These are phyloP conservation scores for Aromia moschata DNA, from an alignment of 2,888 invertebrate genomes.

Conservation along the genomic window DNA sequence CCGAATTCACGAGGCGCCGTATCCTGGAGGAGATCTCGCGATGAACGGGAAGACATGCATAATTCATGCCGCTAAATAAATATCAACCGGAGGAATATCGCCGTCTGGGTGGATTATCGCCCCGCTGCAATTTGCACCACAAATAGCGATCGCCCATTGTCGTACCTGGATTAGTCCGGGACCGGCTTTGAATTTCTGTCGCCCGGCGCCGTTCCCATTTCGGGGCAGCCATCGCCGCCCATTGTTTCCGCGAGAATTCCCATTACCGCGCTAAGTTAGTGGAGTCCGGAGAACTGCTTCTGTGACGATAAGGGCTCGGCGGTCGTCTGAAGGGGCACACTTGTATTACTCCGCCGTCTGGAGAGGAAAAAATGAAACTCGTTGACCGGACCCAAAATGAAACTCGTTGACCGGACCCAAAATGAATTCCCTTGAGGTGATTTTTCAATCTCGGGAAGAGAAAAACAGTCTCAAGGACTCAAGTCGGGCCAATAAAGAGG, in stretches of 20 bases:
- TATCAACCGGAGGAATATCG: slow-evolving; percentile 58
- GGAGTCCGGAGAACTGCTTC: background rate
- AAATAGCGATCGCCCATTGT: slow-evolving; percentile 41
- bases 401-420: too few species aligned
- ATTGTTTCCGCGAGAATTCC: background rate
- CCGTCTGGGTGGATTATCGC: slow-evolving; percentile 53
- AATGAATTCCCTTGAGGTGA: too few species aligned
- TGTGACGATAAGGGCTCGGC: background rate
- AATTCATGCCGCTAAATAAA: slow-evolving; percentile 60
- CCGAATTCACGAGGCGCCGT: slow-evolving; percentile 8
- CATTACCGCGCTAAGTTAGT: background rate
- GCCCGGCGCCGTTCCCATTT: slow-evolving; percentile 10
- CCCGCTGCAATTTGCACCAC: slow-evolving; percentile 46
- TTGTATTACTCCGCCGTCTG: too few species aligned
- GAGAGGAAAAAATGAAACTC: too few species aligned
- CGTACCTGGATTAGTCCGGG: slow-evolving; percentile 37
- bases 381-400: too few species aligned
- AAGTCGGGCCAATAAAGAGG: too few species aligned
- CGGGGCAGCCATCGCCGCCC: slow-evolving; percentile 2
- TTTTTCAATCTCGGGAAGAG: too few species aligned
- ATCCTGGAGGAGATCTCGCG: slow-evolving; percentile 41
- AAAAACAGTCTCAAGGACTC: too few species aligned
- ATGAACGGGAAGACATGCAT: slow-evolving; percentile 55
- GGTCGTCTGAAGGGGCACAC: too few species aligned
- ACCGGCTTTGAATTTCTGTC: slow-evolving; percentile 30